Percentiles rank a stretch among this genome's conserved stretches.
Evolutionary conservation across 2,113 vertebrate species (phyloP).

Genomic region (Mystacornis crossleyi): DNA sequence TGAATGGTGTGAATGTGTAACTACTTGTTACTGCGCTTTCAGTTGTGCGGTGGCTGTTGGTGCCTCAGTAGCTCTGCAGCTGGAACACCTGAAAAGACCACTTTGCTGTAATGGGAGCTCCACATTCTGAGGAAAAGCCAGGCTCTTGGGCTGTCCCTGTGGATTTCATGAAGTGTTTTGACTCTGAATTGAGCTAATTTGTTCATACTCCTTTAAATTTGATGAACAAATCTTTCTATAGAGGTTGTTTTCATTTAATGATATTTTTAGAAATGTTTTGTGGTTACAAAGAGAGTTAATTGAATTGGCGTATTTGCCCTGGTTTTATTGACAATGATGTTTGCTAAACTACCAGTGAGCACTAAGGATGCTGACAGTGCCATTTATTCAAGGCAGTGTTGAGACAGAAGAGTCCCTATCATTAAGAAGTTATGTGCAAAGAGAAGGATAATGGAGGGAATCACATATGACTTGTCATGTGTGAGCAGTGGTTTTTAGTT

Average conservation of each 20-base stretch:
- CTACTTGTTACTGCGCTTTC: background rate
- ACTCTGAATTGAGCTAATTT: background rate
- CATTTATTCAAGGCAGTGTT: background rate
- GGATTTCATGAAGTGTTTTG: background rate
- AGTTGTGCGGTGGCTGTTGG: accelerated
- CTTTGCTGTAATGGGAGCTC: background rate
- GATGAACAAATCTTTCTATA: background rate
- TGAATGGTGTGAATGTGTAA: background rate
- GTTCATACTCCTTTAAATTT: background rate
- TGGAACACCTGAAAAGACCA: background rate
- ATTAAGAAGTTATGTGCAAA: background rate
- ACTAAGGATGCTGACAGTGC: background rate
- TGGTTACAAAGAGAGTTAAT: background rate
- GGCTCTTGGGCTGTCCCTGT: background rate
- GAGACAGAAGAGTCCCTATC: background rate
- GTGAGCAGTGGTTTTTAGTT: background rate
- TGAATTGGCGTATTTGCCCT: background rate
- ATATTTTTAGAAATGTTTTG: background rate
- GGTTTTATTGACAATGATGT: background rate
- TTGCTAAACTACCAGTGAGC: background rate
- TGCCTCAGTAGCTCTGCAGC: background rate
- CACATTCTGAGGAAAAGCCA: background rate
- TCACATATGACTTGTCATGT: background rate
- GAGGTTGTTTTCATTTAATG: background rate
- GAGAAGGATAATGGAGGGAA: background rate